These are phyloP conservation scores for Sphaerophoria taeniata DNA, from an alignment of 2,888 invertebrate species.

Conservation along the genomic window DNA sequence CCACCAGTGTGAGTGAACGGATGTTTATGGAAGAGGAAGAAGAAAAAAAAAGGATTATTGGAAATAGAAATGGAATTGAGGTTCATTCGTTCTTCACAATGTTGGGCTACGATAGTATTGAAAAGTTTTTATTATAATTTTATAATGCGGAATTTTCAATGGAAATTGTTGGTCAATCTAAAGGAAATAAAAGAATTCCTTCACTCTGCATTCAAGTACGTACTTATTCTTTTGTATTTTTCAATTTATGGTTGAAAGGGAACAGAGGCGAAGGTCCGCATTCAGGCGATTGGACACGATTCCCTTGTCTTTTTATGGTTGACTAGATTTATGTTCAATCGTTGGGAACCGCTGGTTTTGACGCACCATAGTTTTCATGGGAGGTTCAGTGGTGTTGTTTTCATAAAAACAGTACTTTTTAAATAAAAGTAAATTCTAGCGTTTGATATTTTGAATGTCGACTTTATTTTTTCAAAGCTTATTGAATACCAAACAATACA, in stretches of 20 bases:
- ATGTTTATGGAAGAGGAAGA: background rate
- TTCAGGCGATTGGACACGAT: slow-evolving; percentile 49
- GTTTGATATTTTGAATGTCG: background rate
- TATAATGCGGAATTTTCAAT: slow-evolving; percentile 53
- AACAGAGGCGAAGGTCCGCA: slow-evolving; percentile 6
- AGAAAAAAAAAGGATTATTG: background rate
- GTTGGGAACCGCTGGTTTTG: slow-evolving; percentile 32
- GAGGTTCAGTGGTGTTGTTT: background rate
- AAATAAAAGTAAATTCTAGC: background rate
- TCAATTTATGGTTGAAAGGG: background rate
- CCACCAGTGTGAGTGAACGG: background rate
- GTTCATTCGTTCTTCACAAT: slow-evolving; percentile 7
- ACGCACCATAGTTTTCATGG: background rate
- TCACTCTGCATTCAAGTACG: slow-evolving; percentile 39
- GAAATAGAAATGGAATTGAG: slow-evolving; percentile 27
- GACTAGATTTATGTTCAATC: slow-evolving; percentile 35
- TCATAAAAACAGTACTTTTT: background rate
- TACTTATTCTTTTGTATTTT: slow-evolving; percentile 38
- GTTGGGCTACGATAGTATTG: slow-evolving; percentile 20
- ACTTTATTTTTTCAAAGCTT: background rate
- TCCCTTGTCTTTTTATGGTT: slow-evolving; percentile 60
- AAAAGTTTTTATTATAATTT: slow-evolving; percentile 45
- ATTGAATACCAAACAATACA: no score
- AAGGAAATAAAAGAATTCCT: slow-evolving; percentile 20
- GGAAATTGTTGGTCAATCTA: slow-evolving; percentile 35